Percentiles rank a stretch among this genome's conserved stretches.
Evolutionary conservation across 1,140 invertebrate genomes (phyloP).

Genomic region (Leptoteleia sp.): DNA sequence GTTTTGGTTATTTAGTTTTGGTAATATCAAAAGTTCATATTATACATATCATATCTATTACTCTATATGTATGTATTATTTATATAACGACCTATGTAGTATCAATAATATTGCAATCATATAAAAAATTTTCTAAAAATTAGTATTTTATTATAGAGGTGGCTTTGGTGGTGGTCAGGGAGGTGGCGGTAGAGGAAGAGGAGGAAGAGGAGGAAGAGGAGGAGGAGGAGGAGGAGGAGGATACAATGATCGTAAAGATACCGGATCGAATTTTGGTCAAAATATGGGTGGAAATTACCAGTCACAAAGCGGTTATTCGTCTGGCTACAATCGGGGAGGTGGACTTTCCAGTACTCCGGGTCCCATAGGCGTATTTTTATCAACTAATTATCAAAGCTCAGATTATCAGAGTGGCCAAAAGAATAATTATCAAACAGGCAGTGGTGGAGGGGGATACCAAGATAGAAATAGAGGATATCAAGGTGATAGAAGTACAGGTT

Average conservation of each 20-base stretch:
- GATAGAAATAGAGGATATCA: constrained; percentile 25
- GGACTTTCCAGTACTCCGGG: constrained; percentile 27
- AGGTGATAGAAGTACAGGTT: constrained; percentile 57
- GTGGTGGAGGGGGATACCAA: constrained; percentile 33
- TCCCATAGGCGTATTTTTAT: constrained; percentile 33
- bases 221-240: constrained; percentile 16
- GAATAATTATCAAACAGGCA: constrained; percentile 25
- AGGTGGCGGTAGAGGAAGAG: background rate
- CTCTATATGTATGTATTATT: too few species aligned
- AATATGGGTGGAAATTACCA: constrained; percentile 19
- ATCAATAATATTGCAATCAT: too few species aligned
- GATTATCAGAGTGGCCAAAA: constrained; percentile 37
- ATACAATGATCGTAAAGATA: constrained; percentile 39
- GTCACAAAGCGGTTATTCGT: constrained; percentile 21
- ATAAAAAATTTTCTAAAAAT: too few species aligned
- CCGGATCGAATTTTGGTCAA: constrained; percentile 39
- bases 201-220: too few species aligned
- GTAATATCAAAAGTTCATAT: too few species aligned
- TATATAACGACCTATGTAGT: too few species aligned
- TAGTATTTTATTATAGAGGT: constrained; percentile 17
- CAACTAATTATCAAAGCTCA: constrained; percentile 40
- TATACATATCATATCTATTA: too few species aligned
- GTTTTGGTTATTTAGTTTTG: too few species aligned
- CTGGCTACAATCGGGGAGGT: constrained; percentile 38
- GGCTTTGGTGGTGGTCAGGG: constrained; percentile 18